Percentiles rank a stretch among this genome's conserved stretches.
phyloP scores from a whole-genome alignment of 2,113 vertebrate genomes.

The Lycaon pictus region DNA sequence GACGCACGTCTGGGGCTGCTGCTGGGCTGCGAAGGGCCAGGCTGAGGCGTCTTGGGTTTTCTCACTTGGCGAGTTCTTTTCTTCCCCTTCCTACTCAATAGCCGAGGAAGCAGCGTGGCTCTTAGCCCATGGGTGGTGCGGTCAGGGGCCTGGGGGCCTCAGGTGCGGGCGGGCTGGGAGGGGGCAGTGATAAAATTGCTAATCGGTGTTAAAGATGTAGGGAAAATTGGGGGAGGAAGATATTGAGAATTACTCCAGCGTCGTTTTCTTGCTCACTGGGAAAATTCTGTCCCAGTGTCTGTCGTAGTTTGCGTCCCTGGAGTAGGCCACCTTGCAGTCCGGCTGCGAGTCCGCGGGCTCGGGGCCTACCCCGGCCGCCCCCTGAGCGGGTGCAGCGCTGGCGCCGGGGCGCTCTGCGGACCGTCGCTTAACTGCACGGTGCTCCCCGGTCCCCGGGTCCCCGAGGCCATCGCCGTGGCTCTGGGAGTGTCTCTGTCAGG shows the following conservation, averaged over 20 bases:
- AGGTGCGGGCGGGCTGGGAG: not conserved
- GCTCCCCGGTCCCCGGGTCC: not conserved
- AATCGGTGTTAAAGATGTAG: not conserved
- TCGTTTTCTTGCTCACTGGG: not conserved
- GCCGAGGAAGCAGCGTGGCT: not conserved
- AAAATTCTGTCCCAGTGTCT: not conserved
- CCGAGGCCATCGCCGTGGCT: not conserved
- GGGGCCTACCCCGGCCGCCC: not conserved
- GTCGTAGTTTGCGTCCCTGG: not conserved
- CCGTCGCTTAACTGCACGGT: not conserved
- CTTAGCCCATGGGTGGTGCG: not conserved
- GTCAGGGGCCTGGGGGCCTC: not conserved
- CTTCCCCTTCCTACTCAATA: not conserved
- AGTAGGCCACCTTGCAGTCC: not conserved
- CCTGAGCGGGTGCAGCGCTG: not conserved
- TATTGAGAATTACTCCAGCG: not conserved
- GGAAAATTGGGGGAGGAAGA: not conserved
- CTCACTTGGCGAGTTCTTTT: not conserved
- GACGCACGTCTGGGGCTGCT: not conserved
- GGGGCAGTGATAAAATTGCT: not conserved
- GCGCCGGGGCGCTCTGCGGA: accelerated
- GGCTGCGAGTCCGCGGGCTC: not conserved
- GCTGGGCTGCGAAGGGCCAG: not conserved
- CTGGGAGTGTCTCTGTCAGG: not conserved
- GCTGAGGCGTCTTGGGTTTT: not conserved